These are phyloP conservation scores for Palythoa grandiflora DNA, from an alignment of 92 coral and sea anemone species.

Conservation along the genomic window DNA sequence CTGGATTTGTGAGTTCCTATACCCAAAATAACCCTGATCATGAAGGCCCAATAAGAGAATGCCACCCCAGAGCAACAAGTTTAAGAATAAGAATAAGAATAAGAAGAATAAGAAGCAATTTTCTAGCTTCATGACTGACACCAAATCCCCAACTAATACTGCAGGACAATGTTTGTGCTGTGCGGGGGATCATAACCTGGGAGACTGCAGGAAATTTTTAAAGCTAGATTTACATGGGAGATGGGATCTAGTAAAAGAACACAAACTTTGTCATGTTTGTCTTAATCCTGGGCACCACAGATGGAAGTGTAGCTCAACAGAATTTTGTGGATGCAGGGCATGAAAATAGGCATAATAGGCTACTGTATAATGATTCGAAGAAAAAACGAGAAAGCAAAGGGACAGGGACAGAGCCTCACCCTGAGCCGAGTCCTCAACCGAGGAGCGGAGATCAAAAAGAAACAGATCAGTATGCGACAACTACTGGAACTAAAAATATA, in stretches of 20 bases:
- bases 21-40: background rate
- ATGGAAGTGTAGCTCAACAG: conserved; percentile 13
- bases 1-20: conserved; percentile 6
- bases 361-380: conserved; percentile 17
- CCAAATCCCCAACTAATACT: background rate
- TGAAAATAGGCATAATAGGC: conserved; percentile 27
- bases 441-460: conserved; percentile 17
- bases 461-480: conserved; percentile 62
- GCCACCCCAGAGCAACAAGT: background rate
- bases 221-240: conserved; percentile 1
- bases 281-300: conserved; percentile 43
- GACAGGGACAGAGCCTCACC: background rate
- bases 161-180: conserved; percentile 36
- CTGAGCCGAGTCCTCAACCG: background rate
- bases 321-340: conserved; percentile 25
- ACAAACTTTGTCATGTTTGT: conserved; percentile 51
- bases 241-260: conserved; percentile 46
- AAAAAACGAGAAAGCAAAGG: conserved; percentile 4
- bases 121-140: background rate
- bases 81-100: background rate
- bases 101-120: background rate
- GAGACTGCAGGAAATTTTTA: conserved; percentile 3
- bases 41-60: background rate
- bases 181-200: conserved; percentile 33
- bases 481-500: conserved; percentile 30